Evolutionary conservation across 2,888 invertebrate genomes (phyloP).

Genomic region (Aspidapion aeneum): DNA sequence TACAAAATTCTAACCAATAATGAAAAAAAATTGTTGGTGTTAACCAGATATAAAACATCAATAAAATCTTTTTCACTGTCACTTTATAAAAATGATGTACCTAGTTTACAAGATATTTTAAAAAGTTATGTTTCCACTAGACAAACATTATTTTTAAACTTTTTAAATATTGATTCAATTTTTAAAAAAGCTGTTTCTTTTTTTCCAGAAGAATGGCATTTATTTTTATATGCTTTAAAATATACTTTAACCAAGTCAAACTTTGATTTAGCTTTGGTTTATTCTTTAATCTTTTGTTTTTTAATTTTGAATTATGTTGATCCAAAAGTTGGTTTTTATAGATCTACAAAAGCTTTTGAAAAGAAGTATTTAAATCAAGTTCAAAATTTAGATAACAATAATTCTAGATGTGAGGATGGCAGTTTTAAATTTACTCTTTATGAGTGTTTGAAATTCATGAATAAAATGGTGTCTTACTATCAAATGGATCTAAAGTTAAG

Average conservation of each 20-base stretch:
- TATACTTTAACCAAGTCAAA: constrained; percentile 54
- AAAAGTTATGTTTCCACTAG: constrained; percentile 27
- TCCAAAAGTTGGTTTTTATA: constrained; percentile 53
- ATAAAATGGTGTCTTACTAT: constrained; percentile 57
- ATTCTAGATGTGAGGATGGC: constrained; percentile 31
- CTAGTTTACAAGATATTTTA: constrained; percentile 43
- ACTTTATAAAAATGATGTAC: constrained; percentile 32
- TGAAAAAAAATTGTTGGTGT: constrained; percentile 18
- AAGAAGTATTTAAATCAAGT: constrained; percentile 50
- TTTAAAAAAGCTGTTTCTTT: constrained; percentile 42
- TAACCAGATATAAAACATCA: constrained; percentile 33
- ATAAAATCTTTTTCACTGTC: constrained; percentile 27
- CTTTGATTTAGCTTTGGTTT: constrained; percentile 50
- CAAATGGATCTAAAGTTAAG: constrained; percentile 55
- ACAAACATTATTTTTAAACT: constrained; percentile 48
- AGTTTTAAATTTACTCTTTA: constrained; percentile 47
- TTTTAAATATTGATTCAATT: constrained; percentile 49
- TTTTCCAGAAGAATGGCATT: constrained; percentile 57
- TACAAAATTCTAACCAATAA: constrained; percentile 45
- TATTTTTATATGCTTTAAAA: constrained; percentile 56
- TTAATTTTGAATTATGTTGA: constrained; percentile 58
- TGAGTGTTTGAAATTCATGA: constrained; percentile 58
- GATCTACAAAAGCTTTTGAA: constrained; percentile 43
- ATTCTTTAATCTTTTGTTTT: constrained; percentile 57
- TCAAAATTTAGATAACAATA: constrained; percentile 34